Evolutionary conservation across 2,113 vertebrate species (phyloP).

Genomic region (Pluvialis apricaria): DNA sequence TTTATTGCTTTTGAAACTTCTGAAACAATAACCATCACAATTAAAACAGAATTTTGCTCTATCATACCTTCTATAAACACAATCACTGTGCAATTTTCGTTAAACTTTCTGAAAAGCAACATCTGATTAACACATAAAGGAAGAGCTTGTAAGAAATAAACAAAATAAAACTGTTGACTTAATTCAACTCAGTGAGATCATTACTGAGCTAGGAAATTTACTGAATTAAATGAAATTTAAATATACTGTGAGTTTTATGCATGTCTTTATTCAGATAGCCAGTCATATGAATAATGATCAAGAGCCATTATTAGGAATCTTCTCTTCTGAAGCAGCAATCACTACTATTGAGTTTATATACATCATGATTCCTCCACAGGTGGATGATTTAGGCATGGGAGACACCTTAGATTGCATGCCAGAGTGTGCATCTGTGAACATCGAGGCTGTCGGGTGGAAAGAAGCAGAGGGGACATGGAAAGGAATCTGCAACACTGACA

Average conservation of each 20-base stretch:
- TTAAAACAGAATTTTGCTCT: neutral
- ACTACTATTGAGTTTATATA: neutral
- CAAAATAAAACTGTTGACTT: neutral
- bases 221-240: neutral
- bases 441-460: neutral
- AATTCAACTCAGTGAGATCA: neutral
- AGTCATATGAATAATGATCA: neutral
- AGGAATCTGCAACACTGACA: fast-evolving
- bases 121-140: neutral
- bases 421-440: neutral
- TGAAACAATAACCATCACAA: neutral
- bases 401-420: neutral
- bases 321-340: neutral
- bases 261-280: neutral
- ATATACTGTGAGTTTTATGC: neutral
- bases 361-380: neutral
- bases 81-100: neutral
- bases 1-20: neutral
- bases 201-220: neutral
- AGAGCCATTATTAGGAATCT: neutral
- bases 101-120: neutral
- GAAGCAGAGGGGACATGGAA: fast-evolving
- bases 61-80: neutral
- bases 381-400: neutral
- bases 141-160: neutral